Base-by-base conservation (phyloP, 2,797 vertebrate genomes). In the Pipistrellus pipistrellus region DNA sequence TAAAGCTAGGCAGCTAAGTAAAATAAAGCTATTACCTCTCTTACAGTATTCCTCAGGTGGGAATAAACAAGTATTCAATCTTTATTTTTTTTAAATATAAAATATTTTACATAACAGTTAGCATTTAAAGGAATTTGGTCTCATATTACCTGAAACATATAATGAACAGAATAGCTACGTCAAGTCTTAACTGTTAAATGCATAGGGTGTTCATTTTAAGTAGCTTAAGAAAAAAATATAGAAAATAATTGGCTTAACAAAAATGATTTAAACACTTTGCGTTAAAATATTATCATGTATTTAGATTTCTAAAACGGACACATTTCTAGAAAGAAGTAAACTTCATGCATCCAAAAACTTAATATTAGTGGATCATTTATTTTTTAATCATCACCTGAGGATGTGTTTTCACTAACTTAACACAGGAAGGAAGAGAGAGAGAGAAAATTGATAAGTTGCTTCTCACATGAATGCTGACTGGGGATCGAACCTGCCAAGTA, bases 81-180 rank as follows among this genome's bases (percentile, higher is more conserved):
- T 76, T 90, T 59, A n/a, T 82, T 83, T 88, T 88, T 25, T 85
- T 94, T 46, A 68, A 85, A 55, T 73, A 64, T 75, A 69, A 71
- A 53, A 32, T 84, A 76, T 88, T 82, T 59, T 6, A 77, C 25
- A 51, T 84, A 71, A 55, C 41, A 94, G 15, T 62, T 20, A 86
- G 3, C 14, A 20, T 55, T 90, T 78, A 92, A 93, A 66, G 13
- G 1, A 57, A 71, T 77, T 71, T 59, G 8, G 8, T 6, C 12
- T 85, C 55, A 23, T 9, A 5, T 48, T 44, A 62, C 4, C n/a
- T 12, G 11, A 90, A 57, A 32, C 53, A 1, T 38, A 32, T 38
- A 78, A 85, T 32, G 12, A 94, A 77, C 13, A 62, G 4, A 62
- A 2, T 41, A 59, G 10, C 59, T 59, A 11, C 5, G n/a, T 48